These are phyloP conservation scores for Eulemur coronatus DNA, from an alignment of 2,797 vertebrate genomes.

Conservation along the genomic window DNA sequence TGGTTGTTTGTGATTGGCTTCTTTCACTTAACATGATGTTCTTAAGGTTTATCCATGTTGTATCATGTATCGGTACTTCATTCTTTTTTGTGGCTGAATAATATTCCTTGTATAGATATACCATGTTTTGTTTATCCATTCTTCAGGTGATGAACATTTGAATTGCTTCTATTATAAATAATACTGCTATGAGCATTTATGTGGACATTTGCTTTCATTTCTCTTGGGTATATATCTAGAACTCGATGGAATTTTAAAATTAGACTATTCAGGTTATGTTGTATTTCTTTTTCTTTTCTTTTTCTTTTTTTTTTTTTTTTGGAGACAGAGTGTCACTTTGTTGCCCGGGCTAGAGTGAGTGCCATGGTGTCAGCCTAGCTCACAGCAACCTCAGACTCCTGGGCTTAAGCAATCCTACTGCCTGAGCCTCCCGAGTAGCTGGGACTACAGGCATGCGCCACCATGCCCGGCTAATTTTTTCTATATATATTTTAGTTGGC, in stretches of 20 bases:
- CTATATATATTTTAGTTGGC: no score
- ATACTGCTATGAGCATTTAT: not conserved
- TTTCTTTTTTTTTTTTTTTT: no score
- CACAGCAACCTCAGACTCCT: no score
- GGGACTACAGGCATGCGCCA: no score
- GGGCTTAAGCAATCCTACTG: no score
- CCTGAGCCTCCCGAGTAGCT: no score
- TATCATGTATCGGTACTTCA: not conserved
- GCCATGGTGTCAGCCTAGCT: no score
- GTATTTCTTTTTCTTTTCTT: not conserved
- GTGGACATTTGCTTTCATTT: not conserved
- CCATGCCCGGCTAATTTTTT: no score
- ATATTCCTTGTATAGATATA: not conserved
- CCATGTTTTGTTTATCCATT: not conserved
- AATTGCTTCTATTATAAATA: not conserved
- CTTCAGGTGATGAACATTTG: not conserved
- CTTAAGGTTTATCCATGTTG: not conserved
- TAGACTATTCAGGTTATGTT: not conserved
- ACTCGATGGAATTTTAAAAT: not conserved
- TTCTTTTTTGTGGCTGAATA: not conserved
- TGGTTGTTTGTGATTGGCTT: not conserved
- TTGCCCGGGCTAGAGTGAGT: no score
- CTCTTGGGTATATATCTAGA: not conserved
- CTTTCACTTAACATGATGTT: not conserved
- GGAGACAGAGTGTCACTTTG: no score